Evolutionary conservation across 2,888 invertebrate species (phyloP).

Genomic region (Maniola hyperantus): DNA sequence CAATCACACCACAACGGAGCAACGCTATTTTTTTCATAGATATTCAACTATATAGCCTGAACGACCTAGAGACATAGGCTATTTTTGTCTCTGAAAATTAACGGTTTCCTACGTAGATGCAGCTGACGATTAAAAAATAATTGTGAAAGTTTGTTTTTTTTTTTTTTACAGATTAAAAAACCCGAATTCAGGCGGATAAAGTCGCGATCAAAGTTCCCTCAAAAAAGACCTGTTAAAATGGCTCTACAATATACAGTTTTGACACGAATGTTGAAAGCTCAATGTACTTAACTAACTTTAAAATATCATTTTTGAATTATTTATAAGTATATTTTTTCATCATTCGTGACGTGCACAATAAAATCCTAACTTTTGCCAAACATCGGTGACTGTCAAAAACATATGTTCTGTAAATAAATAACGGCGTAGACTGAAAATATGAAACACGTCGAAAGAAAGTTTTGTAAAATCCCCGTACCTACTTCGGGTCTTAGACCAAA

Average conservation of each 20-base stretch:
- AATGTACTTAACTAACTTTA: neutral
- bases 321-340: neutral
- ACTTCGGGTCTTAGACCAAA: neutral
- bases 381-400: constrained; percentile 3
- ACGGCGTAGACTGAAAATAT: neutral
- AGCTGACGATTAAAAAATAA: no score
- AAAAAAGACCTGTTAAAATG: neutral
- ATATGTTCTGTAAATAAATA: neutral
- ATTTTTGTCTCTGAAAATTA: no score
- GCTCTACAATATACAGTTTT: neutral
- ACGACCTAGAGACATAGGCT: no score
- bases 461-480: neutral
- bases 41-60: no score
- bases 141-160: no score
- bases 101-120: no score
- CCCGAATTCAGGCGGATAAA: no score
- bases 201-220: no score
- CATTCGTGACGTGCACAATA: neutral
- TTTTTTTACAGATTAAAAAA: no score
- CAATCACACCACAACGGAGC: no score
- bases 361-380: constrained; percentile 2
- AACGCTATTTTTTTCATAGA: no score
- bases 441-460: neutral
- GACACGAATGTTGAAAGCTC: neutral
- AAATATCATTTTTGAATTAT: neutral